Evolutionary conservation across 2,888 invertebrate species (phyloP).

Genomic region (Morinoia aosen): DNA sequence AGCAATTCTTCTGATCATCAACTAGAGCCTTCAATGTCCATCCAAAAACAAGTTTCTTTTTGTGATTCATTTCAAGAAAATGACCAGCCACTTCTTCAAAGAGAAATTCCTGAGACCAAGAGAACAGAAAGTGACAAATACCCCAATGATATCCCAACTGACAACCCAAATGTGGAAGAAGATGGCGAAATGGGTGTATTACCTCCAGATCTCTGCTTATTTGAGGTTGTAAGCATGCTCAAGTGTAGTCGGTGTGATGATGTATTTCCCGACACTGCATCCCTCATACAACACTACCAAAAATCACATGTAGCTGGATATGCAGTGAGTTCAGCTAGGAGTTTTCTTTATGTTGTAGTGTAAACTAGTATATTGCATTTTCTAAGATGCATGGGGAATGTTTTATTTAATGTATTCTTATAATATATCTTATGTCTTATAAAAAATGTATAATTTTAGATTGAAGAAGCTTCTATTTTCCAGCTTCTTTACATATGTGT

Average conservation of each 20-base stretch:
- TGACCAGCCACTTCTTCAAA: background rate
- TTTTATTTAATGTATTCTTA: background rate
- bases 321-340: background rate
- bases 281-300: constrained; percentile 35
- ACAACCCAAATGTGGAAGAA: background rate
- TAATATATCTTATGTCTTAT: too few species aligned
- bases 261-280: constrained; percentile 25
- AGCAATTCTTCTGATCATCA: background rate
- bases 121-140: background rate
- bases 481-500: too few species aligned
- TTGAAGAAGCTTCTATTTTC: too few species aligned
- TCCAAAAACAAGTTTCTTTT: background rate
- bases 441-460: too few species aligned
- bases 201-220: constrained; percentile 8
- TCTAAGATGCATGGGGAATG: background rate
- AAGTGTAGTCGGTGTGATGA: constrained; percentile 19
- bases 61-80: background rate
- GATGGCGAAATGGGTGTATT: background rate
- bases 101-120: background rate
- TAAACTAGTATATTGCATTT: background rate
- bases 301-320: background rate
- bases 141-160: background rate
- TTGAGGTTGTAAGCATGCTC: constrained; percentile 39
- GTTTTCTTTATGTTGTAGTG: background rate
- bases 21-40: background rate